phyloP scores from a whole-genome alignment of 2,797 vertebrate genomes.

The Paratrypauchen microcephalus region DNA sequence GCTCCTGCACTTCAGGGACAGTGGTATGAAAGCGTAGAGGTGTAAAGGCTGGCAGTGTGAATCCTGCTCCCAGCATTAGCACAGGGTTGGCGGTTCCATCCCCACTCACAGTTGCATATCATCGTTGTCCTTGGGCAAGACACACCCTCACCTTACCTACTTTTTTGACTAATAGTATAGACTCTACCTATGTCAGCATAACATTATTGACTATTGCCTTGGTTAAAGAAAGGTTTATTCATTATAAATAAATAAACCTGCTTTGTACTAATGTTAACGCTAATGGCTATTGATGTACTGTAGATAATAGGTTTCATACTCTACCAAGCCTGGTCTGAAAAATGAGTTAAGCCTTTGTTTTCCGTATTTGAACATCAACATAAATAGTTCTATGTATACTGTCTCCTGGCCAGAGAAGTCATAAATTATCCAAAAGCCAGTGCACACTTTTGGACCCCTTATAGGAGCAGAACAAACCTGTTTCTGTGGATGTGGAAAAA shows the following conservation, averaged over 20 bases:
- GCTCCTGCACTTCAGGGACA: background rate
- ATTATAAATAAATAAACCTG: background rate
- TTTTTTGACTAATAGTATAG: no score
- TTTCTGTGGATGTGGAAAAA: background rate
- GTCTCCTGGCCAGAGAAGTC: background rate
- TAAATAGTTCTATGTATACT: background rate
- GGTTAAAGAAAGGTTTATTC: background rate
- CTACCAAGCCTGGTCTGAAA: background rate
- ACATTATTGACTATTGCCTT: background rate
- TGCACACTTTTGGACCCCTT: background rate
- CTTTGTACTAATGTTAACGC: background rate
- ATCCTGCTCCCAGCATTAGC: no score
- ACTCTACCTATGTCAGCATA: no score
- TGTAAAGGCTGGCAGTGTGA: no score
- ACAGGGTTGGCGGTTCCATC: no score
- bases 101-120: no score
- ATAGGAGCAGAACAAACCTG: background rate
- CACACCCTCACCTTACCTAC: no score
- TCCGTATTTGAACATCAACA: background rate
- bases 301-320: background rate
- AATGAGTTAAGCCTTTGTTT: background rate
- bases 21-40: slow-evolving; percentile 24
- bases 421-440: background rate
- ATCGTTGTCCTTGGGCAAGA: no score
- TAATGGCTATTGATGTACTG: background rate